These are phyloP conservation scores for Silurus aristotelis DNA, from an alignment of 2,797 vertebrate genomes.

Conservation along the genomic window DNA sequence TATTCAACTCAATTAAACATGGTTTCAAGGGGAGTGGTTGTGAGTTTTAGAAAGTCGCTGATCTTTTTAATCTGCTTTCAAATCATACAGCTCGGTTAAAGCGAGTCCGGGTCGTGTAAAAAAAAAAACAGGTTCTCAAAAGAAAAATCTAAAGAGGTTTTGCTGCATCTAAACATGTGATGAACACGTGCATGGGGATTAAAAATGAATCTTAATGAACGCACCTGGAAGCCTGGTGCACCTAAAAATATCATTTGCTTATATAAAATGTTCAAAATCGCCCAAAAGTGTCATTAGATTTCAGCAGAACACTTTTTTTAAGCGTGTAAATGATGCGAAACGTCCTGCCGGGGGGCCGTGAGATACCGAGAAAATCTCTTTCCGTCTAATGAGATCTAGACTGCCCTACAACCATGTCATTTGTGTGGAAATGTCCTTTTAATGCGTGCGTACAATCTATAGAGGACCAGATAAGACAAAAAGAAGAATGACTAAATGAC, in stretches of 20 bases:
- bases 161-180: neutral
- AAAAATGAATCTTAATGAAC: neutral
- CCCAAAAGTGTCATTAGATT: neutral
- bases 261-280: neutral
- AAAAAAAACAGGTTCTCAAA: neutral
- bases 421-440: constrained; percentile 41
- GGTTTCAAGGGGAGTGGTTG: constrained; percentile 5
- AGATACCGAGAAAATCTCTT: constrained; percentile 36
- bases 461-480: neutral
- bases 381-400: constrained; percentile 44
- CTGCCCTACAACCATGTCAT: constrained; percentile 19
- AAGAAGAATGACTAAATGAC: neutral
- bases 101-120: constrained; percentile 17
- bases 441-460: constrained; percentile 33
- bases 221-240: neutral
- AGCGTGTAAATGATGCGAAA: constrained; percentile 24
- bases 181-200: no score
- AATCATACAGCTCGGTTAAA: neutral
- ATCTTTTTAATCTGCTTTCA: constrained; percentile 32
- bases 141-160: neutral
- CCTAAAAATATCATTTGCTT: neutral
- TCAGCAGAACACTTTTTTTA: neutral
- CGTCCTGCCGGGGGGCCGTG: constrained; percentile 21
- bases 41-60: constrained; percentile 14
- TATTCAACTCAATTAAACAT: constrained; percentile 48